Percentiles rank a stretch among this genome's conserved stretches.
Evolutionary conservation across 2,888 invertebrate species (phyloP).

Genomic region (Schizotus pectinicornis): DNA sequence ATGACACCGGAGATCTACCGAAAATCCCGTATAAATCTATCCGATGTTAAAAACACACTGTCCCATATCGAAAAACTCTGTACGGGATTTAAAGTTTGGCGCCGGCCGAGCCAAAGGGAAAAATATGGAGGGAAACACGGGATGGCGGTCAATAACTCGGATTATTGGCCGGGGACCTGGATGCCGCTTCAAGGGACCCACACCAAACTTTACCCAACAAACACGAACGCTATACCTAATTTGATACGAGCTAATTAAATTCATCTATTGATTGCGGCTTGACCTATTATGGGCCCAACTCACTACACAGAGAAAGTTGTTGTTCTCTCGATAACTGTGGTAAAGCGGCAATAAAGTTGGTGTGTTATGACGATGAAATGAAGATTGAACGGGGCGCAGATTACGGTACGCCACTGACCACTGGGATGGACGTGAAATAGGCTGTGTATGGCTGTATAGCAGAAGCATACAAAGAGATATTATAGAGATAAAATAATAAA

Average conservation of each 20-base stretch:
- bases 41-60: slow-evolving; percentile 13
- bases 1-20: slow-evolving; percentile 21
- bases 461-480: too few species aligned
- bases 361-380: too few species aligned
- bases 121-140: background rate
- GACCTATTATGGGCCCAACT: background rate
- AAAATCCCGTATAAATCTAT: slow-evolving; percentile 25
- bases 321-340: too few species aligned
- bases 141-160: background rate
- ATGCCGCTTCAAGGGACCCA: background rate
- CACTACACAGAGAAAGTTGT: too few species aligned
- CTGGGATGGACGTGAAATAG: too few species aligned
- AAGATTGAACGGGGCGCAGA: too few species aligned
- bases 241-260: slow-evolving; percentile 19
- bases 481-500: too few species aligned
- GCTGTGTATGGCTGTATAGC: too few species aligned
- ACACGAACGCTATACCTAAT: slow-evolving; percentile 12
- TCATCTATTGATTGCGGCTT: slow-evolving; percentile 13
- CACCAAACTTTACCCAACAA: background rate
- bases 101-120: background rate
- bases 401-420: too few species aligned
- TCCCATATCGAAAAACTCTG: slow-evolving; percentile 19
- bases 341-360: too few species aligned
- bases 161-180: slow-evolving; percentile 1
- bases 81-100: slow-evolving; percentile 15